Evolutionary conservation across 2,113 vertebrate species (phyloP).

Genomic region (Nannospalax galili): DNA sequence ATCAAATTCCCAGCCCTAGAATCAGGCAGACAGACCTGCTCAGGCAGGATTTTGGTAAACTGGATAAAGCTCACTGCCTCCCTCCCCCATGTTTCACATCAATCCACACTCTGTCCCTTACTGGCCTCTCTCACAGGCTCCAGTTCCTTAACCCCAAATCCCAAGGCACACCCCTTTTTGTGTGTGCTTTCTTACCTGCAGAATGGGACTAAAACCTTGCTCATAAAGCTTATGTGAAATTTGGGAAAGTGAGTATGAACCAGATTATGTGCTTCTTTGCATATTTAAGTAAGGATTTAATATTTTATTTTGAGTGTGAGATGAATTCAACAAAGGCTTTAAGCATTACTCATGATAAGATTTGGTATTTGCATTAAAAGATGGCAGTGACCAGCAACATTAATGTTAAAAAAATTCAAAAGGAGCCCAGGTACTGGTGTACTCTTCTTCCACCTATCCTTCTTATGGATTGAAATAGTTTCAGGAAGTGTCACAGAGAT

Average conservation of each 20-base stretch:
- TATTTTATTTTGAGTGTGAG: not conserved
- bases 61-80: too few species aligned
- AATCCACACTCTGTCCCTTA: too few species aligned
- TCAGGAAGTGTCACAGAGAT: not conserved
- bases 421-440: not conserved
- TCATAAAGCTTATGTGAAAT: not conserved
- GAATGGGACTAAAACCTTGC: too few species aligned
- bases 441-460: not conserved
- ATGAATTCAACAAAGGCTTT: not conserved
- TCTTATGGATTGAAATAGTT: not conserved
- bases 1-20: too few species aligned
- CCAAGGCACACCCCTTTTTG: too few species aligned
- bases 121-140: too few species aligned
- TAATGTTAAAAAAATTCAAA: not conserved
- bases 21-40: too few species aligned
- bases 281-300: not conserved
- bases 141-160: too few species aligned
- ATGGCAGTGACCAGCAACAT: not conserved
- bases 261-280: not conserved
- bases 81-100: too few species aligned
- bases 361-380: conserved; percentile 4
- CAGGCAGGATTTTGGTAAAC: too few species aligned
- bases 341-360: not conserved
- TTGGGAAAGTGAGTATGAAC: not conserved
- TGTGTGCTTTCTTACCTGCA: too few species aligned